Conservation (phyloP, 2,113 vertebrate genomes). For the Neogobius melanostomus region DNA sequence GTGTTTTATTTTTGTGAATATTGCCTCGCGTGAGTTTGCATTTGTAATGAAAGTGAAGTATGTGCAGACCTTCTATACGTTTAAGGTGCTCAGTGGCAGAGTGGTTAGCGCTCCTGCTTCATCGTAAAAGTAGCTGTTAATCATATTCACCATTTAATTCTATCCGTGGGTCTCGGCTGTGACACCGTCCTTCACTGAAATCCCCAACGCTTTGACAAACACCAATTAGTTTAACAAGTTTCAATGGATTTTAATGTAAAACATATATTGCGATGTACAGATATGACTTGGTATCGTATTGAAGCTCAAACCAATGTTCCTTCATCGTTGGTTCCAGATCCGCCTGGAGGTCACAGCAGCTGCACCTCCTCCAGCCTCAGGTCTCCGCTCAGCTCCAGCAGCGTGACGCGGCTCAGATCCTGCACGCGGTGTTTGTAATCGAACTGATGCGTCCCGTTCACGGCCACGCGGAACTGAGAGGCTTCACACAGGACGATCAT, state of each 20-base stretch:
- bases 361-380: slow-evolving; percentile 78
- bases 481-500: slow-evolving; percentile 84
- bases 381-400: slow-evolving; percentile 81
- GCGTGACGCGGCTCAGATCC: slow-evolving; percentile 77
- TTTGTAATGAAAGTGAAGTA: background rate
- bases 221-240: no score
- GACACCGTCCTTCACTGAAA: background rate
- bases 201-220: no score
- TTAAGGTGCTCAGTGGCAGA: background rate
- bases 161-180: background rate
- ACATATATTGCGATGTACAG: background rate
- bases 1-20: no score
- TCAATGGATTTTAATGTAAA: background rate
- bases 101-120: slow-evolving; percentile 2
- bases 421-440: slow-evolving; percentile 89
- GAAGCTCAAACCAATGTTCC: background rate
- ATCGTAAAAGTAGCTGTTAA: no score
- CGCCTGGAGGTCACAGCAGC: slow-evolving; percentile 80
- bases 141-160: background rate
- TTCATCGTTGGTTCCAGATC: no score
- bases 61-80: background rate
- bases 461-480: slow-evolving; percentile 82
- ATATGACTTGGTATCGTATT: background rate
- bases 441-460: slow-evolving; percentile 86
- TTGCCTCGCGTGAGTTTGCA: background rate